phyloP scores from a whole-genome alignment of 2,888 invertebrate species.

The Neria commutata region DNA sequence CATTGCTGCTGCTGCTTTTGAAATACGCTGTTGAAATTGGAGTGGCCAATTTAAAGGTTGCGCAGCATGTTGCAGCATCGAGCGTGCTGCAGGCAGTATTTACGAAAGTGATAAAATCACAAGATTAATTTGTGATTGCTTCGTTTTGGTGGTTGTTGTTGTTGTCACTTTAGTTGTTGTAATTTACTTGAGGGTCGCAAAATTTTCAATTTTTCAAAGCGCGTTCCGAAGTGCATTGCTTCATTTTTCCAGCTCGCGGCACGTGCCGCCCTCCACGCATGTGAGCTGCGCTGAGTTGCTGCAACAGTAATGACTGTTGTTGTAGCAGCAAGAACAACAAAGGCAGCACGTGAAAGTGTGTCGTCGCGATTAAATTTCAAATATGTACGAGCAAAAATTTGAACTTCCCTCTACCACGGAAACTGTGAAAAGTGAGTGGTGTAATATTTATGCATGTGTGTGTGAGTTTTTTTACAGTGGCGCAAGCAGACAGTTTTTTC shows the following conservation, averaged over 20 bases:
- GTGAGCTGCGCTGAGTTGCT: not conserved
- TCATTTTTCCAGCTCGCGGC: not conserved
- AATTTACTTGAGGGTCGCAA: not conserved
- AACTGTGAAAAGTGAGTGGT: too few relatives aligned
- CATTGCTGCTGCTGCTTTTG: not conserved
- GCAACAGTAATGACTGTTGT: not conserved
- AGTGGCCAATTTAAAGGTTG: not conserved
- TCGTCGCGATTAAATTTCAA: not conserved
- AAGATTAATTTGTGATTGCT: conserved; percentile 50
- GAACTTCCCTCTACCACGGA: too few relatives aligned
- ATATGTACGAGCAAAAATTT: not conserved
- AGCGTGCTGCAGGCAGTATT: too few relatives aligned
- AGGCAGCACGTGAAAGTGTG: not conserved
- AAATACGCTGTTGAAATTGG: not conserved
- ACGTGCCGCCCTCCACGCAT: not conserved
- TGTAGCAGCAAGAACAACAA: not conserved
- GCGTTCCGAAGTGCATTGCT: too few relatives aligned
- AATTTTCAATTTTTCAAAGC: too few relatives aligned
- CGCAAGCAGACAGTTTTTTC: too few relatives aligned
- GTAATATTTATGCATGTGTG: not conserved
- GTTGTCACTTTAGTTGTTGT: too few relatives aligned
- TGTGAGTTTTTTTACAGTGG: too few relatives aligned
- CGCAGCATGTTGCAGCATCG: too few relatives aligned
- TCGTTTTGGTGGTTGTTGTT: not conserved
- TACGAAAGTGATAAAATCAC: conserved; percentile 52